Conservation (phyloP, 2,113 vertebrate genomes). For the Electrona antarctica region DNA sequence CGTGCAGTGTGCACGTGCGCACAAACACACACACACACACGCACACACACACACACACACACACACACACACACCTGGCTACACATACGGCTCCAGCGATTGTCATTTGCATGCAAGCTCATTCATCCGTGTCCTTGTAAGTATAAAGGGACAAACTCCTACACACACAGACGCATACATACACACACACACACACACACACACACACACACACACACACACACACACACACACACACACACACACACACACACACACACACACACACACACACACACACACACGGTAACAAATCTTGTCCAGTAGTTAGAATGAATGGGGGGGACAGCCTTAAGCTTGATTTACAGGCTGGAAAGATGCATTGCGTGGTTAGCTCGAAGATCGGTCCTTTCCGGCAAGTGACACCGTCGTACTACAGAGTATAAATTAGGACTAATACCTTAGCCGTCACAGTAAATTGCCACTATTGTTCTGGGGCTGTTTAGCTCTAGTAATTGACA, state of each 20-base stretch:
- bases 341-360: neutral
- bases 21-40: constrained; percentile 11
- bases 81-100: constrained; percentile 39
- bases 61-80: constrained; percentile 43
- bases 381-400: too few relatives aligned
- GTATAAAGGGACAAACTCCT: constrained; percentile 36
- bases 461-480: constrained; percentile 33
- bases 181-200: neutral
- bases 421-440: constrained; percentile 7
- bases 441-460: constrained; percentile 34
- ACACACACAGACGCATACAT: constrained; percentile 27
- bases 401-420: too few relatives aligned
- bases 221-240: constrained; percentile 16
- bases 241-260: constrained; percentile 9
- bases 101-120: constrained; percentile 58
- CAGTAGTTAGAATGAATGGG: neutral
- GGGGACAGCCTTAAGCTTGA: neutral
- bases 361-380: too few relatives aligned
- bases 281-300: neutral
- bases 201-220: too few relatives aligned
- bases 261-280: neutral
- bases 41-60: constrained; percentile 24
- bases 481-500: constrained; percentile 38
- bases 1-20: neutral
- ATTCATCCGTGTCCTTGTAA: constrained; percentile 59